Conservation (phyloP, 2,888 invertebrate species). For the Eumacrocentrus americanus region DNA sequence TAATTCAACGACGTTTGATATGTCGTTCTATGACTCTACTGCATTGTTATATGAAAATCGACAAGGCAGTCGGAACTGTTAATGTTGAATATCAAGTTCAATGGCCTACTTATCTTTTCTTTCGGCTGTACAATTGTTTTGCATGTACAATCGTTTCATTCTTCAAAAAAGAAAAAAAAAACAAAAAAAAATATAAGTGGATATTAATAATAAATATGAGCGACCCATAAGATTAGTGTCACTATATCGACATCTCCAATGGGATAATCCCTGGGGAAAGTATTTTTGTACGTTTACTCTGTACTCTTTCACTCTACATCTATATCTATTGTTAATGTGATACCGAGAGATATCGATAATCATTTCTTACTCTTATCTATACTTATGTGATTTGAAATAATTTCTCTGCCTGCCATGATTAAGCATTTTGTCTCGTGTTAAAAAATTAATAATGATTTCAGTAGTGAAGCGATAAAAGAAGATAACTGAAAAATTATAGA, state of each 20-base stretch:
- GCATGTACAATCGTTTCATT: conserved; percentile 7
- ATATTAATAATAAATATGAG: conserved; percentile 17
- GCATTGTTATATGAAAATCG: conserved; percentile 22
- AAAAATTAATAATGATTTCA: conserved; percentile 1
- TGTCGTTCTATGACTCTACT: conserved; percentile 19
- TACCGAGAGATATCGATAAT: conserved; percentile 41
- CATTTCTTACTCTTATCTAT: conserved; percentile 36
- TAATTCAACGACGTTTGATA: conserved; percentile 22
- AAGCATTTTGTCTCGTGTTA: neutral
- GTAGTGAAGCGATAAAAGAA: no score
- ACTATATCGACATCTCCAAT: conserved; percentile 38
- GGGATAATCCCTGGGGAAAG: conserved; percentile 45
- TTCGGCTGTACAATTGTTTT: neutral
- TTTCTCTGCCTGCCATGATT: conserved; percentile 1
- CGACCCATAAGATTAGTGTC: neutral
- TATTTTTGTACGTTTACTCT: conserved; percentile 59
- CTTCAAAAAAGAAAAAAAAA: conserved; percentile 10
- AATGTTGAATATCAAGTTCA: conserved; percentile 3
- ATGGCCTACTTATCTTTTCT: conserved; percentile 7
- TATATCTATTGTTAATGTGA: conserved; percentile 56
- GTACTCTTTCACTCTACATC: conserved; percentile 45
- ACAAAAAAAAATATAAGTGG: conserved; percentile 4
- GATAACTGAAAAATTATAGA: no score
- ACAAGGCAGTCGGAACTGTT: neutral
- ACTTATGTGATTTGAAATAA: conserved; percentile 34